Conservation (phyloP, 2,888 invertebrate genomes). For the Apotomis betuletana region DNA sequence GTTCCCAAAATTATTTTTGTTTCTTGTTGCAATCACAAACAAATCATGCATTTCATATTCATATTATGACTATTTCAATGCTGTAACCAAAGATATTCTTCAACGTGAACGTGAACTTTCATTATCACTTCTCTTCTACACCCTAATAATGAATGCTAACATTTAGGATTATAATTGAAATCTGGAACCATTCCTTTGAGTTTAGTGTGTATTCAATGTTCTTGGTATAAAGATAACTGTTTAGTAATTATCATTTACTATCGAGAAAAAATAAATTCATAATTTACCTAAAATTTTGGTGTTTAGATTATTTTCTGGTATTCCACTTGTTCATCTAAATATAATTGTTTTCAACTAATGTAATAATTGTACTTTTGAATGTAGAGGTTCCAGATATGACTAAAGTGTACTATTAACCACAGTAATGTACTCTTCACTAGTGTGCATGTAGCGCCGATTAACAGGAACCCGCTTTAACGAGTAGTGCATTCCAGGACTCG, state of each 20-base stretch:
- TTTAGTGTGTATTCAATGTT: background rate
- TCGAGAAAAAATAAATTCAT: background rate
- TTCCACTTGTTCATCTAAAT: too few species aligned
- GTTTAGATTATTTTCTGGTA: too few species aligned
- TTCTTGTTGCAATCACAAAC: slow-evolving; percentile 2
- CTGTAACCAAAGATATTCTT: slow-evolving; percentile 39
- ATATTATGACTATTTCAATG: background rate
- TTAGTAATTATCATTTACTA: background rate
- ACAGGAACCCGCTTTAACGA: slow-evolving; percentile 76
- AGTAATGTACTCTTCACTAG: slow-evolving; percentile 52
- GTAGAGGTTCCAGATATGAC: slow-evolving; percentile 18
- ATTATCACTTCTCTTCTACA: slow-evolving; percentile 25
- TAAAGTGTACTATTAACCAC: slow-evolving; percentile 29
- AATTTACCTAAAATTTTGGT: background rate
- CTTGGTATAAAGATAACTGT: background rate
- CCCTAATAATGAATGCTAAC: slow-evolving; percentile 44
- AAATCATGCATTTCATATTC: background rate
- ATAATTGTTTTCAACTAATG: background rate
- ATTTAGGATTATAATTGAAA: slow-evolving; percentile 42
- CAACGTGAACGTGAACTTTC: slow-evolving; percentile 15
- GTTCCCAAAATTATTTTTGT: background rate
- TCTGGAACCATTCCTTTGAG: slow-evolving; percentile 26
- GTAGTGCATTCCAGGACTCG: slow-evolving; percentile 87
- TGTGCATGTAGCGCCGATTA: slow-evolving; percentile 77
- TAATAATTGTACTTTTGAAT: background rate